Evolutionary conservation across 2,797 vertebrate species (phyloP).

Genomic region (Simalia tracyae): DNA sequence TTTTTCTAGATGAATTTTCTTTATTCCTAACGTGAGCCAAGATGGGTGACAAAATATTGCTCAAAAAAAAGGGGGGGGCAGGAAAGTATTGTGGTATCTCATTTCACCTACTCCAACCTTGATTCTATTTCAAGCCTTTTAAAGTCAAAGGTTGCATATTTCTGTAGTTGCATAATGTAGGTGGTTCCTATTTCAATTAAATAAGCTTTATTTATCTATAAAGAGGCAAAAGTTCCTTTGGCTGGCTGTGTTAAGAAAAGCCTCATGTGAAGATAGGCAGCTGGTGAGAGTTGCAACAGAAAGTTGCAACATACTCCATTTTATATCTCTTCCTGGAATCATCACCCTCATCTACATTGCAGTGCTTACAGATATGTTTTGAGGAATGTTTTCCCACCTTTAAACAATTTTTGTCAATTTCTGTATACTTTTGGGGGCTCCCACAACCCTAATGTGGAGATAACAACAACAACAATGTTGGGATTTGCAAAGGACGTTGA

Average conservation of each 20-base stretch:
- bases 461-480: background rate
- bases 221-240: background rate
- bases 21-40: background rate
- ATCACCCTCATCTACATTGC: background rate
- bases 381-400: background rate
- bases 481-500: background rate
- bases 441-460: background rate
- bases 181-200: background rate
- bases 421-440: background rate
- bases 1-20: background rate
- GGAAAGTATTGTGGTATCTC: background rate
- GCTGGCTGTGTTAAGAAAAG: background rate
- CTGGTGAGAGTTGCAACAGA: background rate
- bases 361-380: background rate
- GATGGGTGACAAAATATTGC: background rate
- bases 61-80: background rate
- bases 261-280: too few relatives aligned
- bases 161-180: background rate
- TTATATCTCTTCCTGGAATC: background rate
- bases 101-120: constrained; percentile 16
- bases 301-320: background rate
- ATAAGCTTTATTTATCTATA: background rate
- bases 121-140: constrained; percentile 15
- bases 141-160: background rate
- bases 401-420: too few relatives aligned